These are phyloP conservation scores for Philhelius pedissequus DNA, from an alignment of 2,888 invertebrate species.

Conservation along the genomic window DNA sequence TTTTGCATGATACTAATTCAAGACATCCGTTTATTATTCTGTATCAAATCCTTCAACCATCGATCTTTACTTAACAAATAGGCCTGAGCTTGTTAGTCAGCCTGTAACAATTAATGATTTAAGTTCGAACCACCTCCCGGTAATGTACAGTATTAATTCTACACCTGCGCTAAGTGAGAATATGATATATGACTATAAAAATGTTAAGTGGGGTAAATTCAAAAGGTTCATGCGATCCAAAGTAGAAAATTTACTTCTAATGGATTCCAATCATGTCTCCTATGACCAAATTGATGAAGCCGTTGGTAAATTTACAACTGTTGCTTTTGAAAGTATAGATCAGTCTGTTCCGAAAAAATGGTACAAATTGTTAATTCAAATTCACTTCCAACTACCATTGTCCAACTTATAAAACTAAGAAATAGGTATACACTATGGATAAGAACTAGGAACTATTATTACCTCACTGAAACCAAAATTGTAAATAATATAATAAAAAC, in stretches of 20 bases:
- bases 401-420: neutral
- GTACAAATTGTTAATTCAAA: neutral
- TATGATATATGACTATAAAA: constrained; percentile 2
- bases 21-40: constrained; percentile 11
- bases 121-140: neutral
- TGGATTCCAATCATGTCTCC: neutral
- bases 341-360: neutral
- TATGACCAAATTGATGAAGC: neutral
- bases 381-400: neutral
- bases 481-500: too few relatives aligned
- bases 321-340: neutral
- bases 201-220: constrained; percentile 10
- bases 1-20: neutral
- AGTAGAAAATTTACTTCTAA: neutral
- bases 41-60: neutral
- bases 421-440: neutral
- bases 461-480: neutral
- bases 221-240: neutral
- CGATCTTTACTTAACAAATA: constrained; percentile 23
- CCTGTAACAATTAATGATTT: neutral
- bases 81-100: constrained; percentile 5
- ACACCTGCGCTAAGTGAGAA: neutral
- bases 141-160: neutral
- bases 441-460: neutral
- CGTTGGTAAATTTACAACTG: neutral